Percentiles rank a stretch among this genome's conserved stretches.
Evolutionary conservation across 2,888 invertebrate species (phyloP).

Genomic region (Orchesella flavescens): DNA sequence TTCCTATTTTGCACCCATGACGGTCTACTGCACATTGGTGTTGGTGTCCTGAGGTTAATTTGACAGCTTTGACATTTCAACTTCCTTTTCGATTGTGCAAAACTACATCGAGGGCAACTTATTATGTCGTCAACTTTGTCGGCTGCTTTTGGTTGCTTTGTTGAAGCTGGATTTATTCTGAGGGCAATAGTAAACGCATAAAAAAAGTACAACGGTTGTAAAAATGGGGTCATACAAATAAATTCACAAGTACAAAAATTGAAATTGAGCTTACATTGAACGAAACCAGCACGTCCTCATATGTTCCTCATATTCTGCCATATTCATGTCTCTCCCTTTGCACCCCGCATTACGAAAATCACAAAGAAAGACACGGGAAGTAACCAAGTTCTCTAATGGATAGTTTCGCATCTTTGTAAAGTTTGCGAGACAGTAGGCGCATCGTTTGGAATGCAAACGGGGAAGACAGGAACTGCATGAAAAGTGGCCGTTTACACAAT

Average conservation of each 20-base stretch:
- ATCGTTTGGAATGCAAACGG: constrained; percentile 37
- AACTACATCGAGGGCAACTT: constrained; percentile 53
- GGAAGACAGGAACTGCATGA: constrained; percentile 53
- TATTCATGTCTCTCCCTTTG: constrained; percentile 29
- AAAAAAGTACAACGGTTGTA: background rate
- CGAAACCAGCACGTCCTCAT: constrained; percentile 48
- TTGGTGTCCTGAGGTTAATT: constrained; percentile 48
- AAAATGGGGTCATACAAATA: background rate
- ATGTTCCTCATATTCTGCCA: constrained; percentile 63
- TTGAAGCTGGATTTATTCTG: too few relatives aligned
- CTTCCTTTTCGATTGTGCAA: constrained; percentile 58
- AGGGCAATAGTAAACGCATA: too few relatives aligned
- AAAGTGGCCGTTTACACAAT: constrained; percentile 65
- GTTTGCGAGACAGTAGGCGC: constrained; percentile 55
- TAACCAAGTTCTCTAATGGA: constrained; percentile 60
- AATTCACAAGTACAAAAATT: background rate
- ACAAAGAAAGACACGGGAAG: constrained; percentile 46
- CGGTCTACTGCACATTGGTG: constrained; percentile 50
- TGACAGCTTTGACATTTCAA: constrained; percentile 63
- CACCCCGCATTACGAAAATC: constrained; percentile 58
- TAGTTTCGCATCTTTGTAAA: constrained; percentile 66
- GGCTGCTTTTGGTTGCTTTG: background rate
- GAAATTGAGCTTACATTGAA: constrained; percentile 15
- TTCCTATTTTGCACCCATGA: background rate
- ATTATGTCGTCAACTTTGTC: too few relatives aligned